These are phyloP conservation scores for Delichon dasypus DNA, from an alignment of 2,797 vertebrate genomes.

Conservation along the genomic window DNA sequence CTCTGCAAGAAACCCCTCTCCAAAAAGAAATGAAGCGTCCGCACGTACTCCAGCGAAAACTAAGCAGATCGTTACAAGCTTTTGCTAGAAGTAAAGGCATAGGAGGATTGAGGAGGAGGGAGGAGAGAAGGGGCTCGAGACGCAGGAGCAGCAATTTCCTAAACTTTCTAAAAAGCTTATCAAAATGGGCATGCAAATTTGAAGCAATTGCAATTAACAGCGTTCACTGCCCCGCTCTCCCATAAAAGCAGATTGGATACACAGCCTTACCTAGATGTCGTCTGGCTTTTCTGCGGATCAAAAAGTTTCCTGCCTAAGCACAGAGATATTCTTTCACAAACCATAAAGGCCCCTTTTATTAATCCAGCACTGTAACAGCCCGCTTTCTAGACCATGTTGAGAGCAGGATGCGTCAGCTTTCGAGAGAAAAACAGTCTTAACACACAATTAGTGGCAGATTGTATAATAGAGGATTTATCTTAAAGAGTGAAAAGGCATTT, in stretches of 20 bases:
- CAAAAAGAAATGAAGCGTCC: not conserved
- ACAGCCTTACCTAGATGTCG: conserved; percentile 80
- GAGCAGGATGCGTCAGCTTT: conserved; percentile 74
- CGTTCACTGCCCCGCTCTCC: conserved; percentile 33
- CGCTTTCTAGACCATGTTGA: conserved; percentile 68
- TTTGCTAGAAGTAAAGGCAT: conserved; percentile 45
- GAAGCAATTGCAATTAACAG: conserved; percentile 38
- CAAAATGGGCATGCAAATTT: conserved; percentile 60
- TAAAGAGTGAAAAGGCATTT: conserved; percentile 72
- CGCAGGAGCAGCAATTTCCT: conserved; percentile 40
- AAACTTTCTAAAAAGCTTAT: conserved; percentile 67
- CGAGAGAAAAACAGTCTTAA: conserved; percentile 73
- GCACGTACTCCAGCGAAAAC: not conserved
- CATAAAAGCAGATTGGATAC: conserved; percentile 70
- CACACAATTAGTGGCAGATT: conserved; percentile 78
- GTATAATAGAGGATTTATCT: conserved; percentile 77
- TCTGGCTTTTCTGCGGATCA: conserved; percentile 79
- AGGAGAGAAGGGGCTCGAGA: conserved; percentile 55
- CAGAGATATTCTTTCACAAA: conserved; percentile 81
- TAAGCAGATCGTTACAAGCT: conserved; percentile 34
- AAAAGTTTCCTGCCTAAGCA: conserved; percentile 81
- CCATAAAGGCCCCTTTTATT: conserved; percentile 79
- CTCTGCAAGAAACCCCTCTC: conserved; percentile 17
- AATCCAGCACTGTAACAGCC: conserved; percentile 75
- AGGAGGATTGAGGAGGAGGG: conserved; percentile 41